phyloP scores from a whole-genome alignment of 1,140 invertebrate species.

The Rhagoletis pomonella region DNA sequence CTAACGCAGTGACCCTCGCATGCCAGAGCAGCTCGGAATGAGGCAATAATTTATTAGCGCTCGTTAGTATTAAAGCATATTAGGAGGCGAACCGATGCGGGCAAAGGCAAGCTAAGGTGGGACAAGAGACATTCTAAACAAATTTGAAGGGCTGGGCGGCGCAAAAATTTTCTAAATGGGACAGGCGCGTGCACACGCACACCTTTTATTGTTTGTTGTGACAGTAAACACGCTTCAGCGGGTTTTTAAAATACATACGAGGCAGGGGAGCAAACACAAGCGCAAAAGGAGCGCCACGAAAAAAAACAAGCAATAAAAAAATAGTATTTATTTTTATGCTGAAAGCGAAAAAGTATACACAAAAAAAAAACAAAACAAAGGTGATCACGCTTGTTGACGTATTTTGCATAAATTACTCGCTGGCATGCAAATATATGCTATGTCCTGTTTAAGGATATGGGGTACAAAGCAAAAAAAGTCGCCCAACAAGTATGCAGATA shows the following conservation, averaged over 20 bases:
- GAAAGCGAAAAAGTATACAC: neutral
- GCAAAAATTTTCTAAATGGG: neutral
- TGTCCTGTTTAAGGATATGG: constrained; percentile 26
- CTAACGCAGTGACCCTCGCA: neutral
- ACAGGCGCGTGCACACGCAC: neutral
- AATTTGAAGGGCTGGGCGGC: neutral
- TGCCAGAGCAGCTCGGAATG: neutral
- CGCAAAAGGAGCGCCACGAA: neutral
- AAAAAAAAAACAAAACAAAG: neutral
- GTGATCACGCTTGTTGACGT: neutral
- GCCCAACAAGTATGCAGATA: constrained; percentile 12
- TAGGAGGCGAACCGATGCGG: neutral
- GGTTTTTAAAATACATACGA: neutral
- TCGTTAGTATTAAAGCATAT: neutral
- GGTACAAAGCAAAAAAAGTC: neutral
- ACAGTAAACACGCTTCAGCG: constrained; percentile 22
- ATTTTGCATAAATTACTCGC: constrained; percentile 48
- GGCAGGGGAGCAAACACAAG: neutral
- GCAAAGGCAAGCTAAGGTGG: neutral
- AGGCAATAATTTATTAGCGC: constrained; percentile 31
- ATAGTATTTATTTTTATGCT: neutral
- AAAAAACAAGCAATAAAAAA: neutral
- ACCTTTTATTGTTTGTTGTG: constrained; percentile 39
- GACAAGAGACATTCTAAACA: neutral
- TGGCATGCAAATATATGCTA: constrained; percentile 37